Evolutionary conservation across 2,888 invertebrate genomes (phyloP).

Genomic region (Sipha maydis): DNA sequence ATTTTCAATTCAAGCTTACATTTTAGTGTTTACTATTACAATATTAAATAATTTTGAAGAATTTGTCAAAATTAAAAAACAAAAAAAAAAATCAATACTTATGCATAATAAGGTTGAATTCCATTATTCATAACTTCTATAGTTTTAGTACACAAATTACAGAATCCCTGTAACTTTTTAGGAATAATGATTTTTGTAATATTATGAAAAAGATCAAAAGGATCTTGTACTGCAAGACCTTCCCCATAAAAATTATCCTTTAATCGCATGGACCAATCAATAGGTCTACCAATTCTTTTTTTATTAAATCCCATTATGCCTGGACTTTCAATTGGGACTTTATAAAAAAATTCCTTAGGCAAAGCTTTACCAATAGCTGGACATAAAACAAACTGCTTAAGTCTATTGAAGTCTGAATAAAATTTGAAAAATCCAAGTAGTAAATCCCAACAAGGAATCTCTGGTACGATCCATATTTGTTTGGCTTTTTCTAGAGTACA

Average conservation of each 20-base stretch:
- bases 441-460: slow-evolving; percentile 53
- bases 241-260: slow-evolving; percentile 41
- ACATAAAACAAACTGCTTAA: slow-evolving; percentile 62
- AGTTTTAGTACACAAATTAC: slow-evolving; percentile 61
- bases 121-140: slow-evolving; percentile 53
- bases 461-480: slow-evolving; percentile 50
- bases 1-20: not conserved
- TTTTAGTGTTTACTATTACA: not conserved
- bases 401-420: slow-evolving; percentile 47
- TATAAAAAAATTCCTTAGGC: slow-evolving; percentile 30
- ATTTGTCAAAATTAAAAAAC: not conserved
- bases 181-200: slow-evolving; percentile 63
- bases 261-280: slow-evolving; percentile 9
- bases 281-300: slow-evolving; percentile 12
- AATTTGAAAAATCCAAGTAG: slow-evolving; percentile 61
- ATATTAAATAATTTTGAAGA: not conserved
- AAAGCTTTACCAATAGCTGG: slow-evolving; percentile 51
- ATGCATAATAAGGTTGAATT: slow-evolving; percentile 51
- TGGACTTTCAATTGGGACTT: not conserved
- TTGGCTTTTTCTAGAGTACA: slow-evolving; percentile 49
- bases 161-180: slow-evolving; percentile 56
- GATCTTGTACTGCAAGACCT: slow-evolving; percentile 64
- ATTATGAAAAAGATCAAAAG: slow-evolving; percentile 64
- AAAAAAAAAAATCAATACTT: not conserved
- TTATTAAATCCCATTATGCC: slow-evolving; percentile 48